Conservation (phyloP, 2,113 vertebrate species). For the Aldabrachelys gigantea region DNA sequence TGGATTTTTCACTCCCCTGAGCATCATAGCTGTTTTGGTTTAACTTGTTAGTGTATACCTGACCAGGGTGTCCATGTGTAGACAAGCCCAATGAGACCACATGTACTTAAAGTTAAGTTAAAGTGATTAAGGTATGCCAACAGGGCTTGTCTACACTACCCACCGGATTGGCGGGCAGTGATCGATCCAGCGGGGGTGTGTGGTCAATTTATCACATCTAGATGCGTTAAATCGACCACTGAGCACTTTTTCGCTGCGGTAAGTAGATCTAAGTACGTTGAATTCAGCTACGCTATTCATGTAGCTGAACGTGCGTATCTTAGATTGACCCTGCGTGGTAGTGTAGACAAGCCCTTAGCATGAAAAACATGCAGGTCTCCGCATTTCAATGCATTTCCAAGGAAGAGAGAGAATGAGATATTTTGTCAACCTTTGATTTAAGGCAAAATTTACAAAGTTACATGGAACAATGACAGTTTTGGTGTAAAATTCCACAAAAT, state of each 20-base stretch:
- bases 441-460: fast-evolving
- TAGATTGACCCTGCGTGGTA: too few species aligned
- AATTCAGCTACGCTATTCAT: too few species aligned
- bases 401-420: background rate
- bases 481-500: fast-evolving
- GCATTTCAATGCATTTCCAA: background rate
- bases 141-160: background rate
- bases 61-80: background rate
- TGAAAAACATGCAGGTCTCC: background rate
- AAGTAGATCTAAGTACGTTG: too few species aligned
- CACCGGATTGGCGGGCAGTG: too few species aligned
- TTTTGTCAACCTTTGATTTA: background rate
- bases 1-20: background rate
- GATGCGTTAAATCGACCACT: too few species aligned
- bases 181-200: too few species aligned
- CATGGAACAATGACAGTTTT: background rate
- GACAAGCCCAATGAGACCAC: background rate
- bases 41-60: background rate
- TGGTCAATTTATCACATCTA: too few species aligned
- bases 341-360: too few species aligned
- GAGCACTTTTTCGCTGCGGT: too few species aligned
- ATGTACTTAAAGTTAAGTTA: background rate
- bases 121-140: background rate
- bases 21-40: background rate
- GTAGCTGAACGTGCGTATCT: too few species aligned